Percentiles rank a stretch among this genome's conserved stretches.
phyloP scores from a whole-genome alignment of 2,888 invertebrate species.

The Meghimatium bilineatum region DNA sequence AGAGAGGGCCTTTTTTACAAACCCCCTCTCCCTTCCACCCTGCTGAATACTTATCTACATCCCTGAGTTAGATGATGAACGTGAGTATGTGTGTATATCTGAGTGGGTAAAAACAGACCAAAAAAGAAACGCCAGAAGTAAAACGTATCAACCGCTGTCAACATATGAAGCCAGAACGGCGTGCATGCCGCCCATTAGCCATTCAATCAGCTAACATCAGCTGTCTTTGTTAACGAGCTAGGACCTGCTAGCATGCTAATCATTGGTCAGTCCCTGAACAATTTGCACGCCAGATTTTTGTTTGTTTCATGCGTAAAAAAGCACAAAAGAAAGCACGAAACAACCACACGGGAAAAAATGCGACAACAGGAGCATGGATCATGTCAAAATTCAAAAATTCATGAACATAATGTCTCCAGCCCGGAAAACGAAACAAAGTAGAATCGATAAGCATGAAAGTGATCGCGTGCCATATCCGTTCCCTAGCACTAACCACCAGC shows the following conservation, averaged over 20 bases:
- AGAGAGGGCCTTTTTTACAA: no score
- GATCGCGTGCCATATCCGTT: not conserved
- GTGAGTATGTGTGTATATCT: no score
- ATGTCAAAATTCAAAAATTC: constrained; percentile 22
- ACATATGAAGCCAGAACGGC: not conserved
- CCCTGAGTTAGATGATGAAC: no score
- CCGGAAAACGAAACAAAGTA: not conserved
- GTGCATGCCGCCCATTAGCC: constrained; percentile 1
- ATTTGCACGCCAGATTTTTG: no score
- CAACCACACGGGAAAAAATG: not conserved
- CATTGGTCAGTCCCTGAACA: no score
- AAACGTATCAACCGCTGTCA: not conserved
- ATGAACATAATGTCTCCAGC: constrained; percentile 1
- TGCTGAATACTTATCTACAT: no score
- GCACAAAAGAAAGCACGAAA: not conserved
- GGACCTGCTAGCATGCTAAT: not conserved
- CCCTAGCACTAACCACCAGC: not conserved
- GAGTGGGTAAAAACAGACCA: no score
- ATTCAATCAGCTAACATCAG: not conserved
- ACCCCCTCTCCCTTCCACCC: no score
- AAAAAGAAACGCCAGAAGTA: no score
- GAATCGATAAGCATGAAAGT: constrained; percentile 31
- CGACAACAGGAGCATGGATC: not conserved
- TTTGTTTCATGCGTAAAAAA: not conserved
- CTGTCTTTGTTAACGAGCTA: constrained; percentile 1